Evolutionary conservation across 2,797 vertebrate genomes (phyloP).

Genomic region (Clarias laeviceps): DNA sequence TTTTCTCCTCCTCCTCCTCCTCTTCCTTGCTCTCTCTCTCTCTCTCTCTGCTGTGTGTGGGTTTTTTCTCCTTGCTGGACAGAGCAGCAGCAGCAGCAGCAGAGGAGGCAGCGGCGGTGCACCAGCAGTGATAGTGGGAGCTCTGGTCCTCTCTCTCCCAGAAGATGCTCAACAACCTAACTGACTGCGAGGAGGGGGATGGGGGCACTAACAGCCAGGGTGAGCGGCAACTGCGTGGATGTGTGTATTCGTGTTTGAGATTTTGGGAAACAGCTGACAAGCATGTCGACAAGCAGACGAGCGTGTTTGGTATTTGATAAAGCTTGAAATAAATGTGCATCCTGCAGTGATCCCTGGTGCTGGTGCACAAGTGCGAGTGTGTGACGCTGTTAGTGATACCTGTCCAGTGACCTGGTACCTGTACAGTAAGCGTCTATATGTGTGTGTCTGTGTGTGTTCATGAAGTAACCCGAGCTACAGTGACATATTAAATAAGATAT

Average conservation of each 20-base stretch:
- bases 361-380: constrained; percentile 6
- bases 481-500: constrained; percentile 10
- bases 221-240: constrained; percentile 71
- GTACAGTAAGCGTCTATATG: constrained; percentile 21
- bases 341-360: not conserved
- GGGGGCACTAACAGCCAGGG: constrained; percentile 88
- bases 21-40: not conserved
- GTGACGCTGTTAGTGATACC: constrained; percentile 44
- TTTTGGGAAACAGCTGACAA: not conserved
- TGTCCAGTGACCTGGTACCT: constrained; percentile 38
- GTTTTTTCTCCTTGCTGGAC: constrained; percentile 35
- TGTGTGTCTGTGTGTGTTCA: not conserved
- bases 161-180: constrained; percentile 94
- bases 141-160: constrained; percentile 61
- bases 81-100: constrained; percentile 50
- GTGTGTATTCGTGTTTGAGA: not conserved
- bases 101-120: constrained; percentile 42
- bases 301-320: constrained; percentile 14
- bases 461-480: constrained; percentile 11
- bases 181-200: constrained; percentile 89
- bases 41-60: constrained; percentile 19
- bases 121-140: constrained; percentile 52
- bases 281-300: not conserved
- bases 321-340: not conserved
- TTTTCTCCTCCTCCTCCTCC: constrained; percentile 45